phyloP scores from a whole-genome alignment of 2,113 vertebrate species.

The Phalacrocorax aristotelis region DNA sequence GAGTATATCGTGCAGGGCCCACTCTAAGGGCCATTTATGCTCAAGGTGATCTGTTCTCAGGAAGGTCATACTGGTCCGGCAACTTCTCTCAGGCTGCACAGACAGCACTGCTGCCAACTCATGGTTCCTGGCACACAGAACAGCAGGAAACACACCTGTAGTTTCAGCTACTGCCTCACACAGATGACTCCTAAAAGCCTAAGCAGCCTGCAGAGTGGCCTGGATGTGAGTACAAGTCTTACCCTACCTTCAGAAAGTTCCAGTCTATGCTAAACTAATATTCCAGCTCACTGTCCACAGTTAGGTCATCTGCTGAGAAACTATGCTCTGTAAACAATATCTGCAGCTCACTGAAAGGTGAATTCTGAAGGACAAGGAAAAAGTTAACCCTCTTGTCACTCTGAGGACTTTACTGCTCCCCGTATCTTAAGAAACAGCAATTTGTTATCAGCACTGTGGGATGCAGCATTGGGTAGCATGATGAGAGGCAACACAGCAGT shows the following conservation, averaged over 20 bases:
- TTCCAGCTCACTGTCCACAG: background rate
- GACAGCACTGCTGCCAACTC: background rate
- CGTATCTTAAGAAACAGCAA: background rate
- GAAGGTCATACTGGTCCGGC: background rate
- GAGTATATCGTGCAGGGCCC: background rate
- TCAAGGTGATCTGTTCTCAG: background rate
- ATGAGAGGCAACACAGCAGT: background rate
- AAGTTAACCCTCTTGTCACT: background rate
- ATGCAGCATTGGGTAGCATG: background rate
- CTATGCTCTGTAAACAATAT: constrained; percentile 1
- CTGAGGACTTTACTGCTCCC: background rate
- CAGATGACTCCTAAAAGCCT: background rate
- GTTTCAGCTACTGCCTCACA: background rate
- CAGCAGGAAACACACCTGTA: background rate
- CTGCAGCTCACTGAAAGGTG: background rate
- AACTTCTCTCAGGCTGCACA: background rate
- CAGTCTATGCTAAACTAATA: background rate
- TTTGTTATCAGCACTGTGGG: background rate
- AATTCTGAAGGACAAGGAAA: constrained; percentile 25
- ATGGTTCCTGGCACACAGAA: background rate
- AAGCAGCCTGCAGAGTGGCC: background rate
- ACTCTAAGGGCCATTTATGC: background rate
- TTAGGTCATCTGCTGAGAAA: constrained; percentile 15
- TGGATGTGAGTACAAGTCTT: background rate
- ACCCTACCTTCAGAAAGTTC: background rate